Percentiles rank a stretch among this genome's conserved stretches.
These are phyloP conservation scores for Crocuta crocuta DNA, from an alignment of 2,113 vertebrate genomes.

Conservation along the genomic window DNA sequence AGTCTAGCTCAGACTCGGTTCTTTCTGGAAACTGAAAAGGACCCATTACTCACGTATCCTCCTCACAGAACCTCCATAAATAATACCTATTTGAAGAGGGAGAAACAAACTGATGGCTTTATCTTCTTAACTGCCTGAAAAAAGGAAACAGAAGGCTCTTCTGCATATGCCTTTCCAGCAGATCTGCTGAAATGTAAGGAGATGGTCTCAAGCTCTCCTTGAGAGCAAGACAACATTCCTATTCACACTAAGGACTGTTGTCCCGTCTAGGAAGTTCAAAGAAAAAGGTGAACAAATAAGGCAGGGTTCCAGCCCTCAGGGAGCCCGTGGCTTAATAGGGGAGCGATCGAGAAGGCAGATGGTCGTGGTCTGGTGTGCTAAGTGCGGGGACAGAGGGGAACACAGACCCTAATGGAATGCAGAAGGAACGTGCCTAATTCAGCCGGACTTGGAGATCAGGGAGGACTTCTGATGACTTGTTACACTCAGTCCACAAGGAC, in stretches of 20 bases:
- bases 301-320: not conserved
- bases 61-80: conserved; percentile 50
- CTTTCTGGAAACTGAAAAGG: conserved; percentile 37
- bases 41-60: conserved; percentile 33
- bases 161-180: conserved; percentile 15
- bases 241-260: not conserved
- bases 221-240: conserved; percentile 43
- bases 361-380: not conserved
- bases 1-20: conserved; percentile 3
- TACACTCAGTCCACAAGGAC: not conserved
- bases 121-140: conserved; percentile 37
- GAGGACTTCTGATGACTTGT: not conserved
- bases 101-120: conserved; percentile 45
- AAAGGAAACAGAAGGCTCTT: conserved; percentile 78
- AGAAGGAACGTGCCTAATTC: conserved; percentile 20
- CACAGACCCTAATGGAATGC: not conserved
- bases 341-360: not conserved
- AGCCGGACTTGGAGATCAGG: not conserved
- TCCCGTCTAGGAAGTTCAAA: conserved; percentile 32
- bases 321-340: not conserved
- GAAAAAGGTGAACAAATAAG: conserved; percentile 38
- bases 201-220: conserved; percentile 56
- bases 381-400: not conserved
- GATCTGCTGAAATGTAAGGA: conserved; percentile 42
- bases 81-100: conserved; percentile 33